Evolutionary conservation across 2,113 vertebrate genomes (phyloP).

Genomic region (Lepisosteus oculatus): DNA sequence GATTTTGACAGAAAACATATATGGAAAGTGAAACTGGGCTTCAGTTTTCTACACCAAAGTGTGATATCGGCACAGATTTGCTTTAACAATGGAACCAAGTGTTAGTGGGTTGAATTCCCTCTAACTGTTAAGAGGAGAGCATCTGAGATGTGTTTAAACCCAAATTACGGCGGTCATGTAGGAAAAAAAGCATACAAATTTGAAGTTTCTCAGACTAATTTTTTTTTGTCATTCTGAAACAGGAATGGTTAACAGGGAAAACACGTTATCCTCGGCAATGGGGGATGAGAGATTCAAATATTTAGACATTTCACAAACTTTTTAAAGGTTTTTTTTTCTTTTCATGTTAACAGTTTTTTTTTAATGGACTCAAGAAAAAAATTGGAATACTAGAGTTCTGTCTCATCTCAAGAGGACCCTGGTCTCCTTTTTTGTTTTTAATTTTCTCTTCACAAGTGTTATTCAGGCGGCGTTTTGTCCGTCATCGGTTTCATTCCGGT

Average conservation of each 20-base stretch:
- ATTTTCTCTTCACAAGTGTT: conserved; percentile 52
- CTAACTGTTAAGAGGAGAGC: conserved; percentile 42
- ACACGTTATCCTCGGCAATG: conserved; percentile 69
- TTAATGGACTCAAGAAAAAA: conserved; percentile 63
- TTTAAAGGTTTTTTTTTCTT: conserved; percentile 54
- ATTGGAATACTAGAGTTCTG: conserved; percentile 66
- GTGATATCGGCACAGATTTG: too few species aligned
- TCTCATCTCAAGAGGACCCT: conserved; percentile 61
- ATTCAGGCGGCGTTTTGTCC: conserved; percentile 50
- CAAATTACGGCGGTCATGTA: conserved; percentile 53
- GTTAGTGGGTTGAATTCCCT: conserved; percentile 26
- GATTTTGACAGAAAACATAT: conserved; percentile 5
- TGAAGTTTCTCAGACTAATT: conserved; percentile 48
- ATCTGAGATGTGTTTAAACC: conserved; percentile 44
- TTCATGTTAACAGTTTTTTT: conserved; percentile 62
- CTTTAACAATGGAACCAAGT: too few species aligned
- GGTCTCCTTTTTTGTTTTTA: conserved; percentile 34
- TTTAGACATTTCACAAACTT: conserved; percentile 74
- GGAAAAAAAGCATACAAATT: conserved; percentile 54
- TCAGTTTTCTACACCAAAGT: too few species aligned
- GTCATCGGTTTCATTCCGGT: conserved; percentile 34
- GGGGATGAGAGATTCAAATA: conserved; percentile 73
- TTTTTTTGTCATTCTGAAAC: conserved; percentile 44
- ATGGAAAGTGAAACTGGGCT: neutral
- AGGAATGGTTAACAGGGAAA: conserved; percentile 68